Percentiles rank a stretch among this genome's conserved stretches.
phyloP scores from a whole-genome alignment of 2,888 invertebrate species.

The Odontomyia ornata region DNA sequence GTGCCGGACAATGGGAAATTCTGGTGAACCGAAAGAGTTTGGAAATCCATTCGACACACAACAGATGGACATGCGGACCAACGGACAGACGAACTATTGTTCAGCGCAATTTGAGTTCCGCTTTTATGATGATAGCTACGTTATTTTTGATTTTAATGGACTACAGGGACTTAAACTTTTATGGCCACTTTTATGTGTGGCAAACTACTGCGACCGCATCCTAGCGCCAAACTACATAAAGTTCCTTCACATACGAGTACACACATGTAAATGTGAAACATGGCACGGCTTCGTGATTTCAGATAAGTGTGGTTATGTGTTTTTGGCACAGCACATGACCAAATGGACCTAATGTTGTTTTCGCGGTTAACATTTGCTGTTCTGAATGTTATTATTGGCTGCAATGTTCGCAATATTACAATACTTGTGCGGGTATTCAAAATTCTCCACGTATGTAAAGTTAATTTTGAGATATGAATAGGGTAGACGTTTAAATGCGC shows the following conservation, averaged over 20 bases:
- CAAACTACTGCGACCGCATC: constrained; percentile 20
- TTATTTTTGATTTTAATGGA: constrained; percentile 32
- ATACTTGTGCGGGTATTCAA: too few species aligned
- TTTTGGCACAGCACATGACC: background rate
- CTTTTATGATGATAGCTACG: background rate
- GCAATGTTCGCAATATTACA: background rate
- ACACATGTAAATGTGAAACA: background rate
- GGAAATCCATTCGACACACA: constrained; percentile 1
- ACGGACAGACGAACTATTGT: background rate
- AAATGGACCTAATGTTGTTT: background rate
- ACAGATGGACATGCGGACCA: too few species aligned
- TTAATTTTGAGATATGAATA: too few species aligned
- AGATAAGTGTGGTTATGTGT: constrained; percentile 5
- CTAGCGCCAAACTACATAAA: constrained; percentile 3
- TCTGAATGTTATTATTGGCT: background rate
- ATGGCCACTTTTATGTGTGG: constrained; percentile 19
- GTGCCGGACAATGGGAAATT: too few species aligned
- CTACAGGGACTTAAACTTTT: constrained; percentile 38
- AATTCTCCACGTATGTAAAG: too few species aligned
- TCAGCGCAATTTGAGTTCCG: background rate
- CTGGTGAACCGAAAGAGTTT: background rate
- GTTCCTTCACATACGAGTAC: background rate
- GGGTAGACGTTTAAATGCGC: too few species aligned
- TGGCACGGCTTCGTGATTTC: background rate
- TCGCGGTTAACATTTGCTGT: background rate